These are phyloP conservation scores for Cheilinus undulatus DNA, from an alignment of 2,113 vertebrate species.

Conservation along the genomic window DNA sequence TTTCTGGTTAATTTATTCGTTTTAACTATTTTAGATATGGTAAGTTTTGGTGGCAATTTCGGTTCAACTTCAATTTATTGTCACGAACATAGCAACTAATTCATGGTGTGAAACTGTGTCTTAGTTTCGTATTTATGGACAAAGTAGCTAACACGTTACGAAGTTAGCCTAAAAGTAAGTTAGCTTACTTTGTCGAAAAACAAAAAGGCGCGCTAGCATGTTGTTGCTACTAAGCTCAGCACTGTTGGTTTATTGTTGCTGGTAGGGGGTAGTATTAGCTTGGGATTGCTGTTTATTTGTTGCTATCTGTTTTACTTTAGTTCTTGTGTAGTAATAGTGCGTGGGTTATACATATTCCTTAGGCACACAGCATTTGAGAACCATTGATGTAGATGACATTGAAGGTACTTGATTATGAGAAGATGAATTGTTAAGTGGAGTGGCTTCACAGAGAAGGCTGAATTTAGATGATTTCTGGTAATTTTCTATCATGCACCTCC, in stretches of 20 bases:
- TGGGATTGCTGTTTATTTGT: background rate
- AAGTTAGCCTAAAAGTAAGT: background rate
- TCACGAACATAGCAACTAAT: background rate
- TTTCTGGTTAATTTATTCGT: conserved; percentile 19
- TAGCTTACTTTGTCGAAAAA: background rate
- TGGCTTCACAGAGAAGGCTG: too few species aligned
- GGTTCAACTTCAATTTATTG: fast-evolving
- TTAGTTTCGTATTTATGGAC: background rate
- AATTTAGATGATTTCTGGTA: too few species aligned
- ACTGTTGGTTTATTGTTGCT: background rate
- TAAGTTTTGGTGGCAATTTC: conserved; percentile 8
- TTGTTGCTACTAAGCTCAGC: too few species aligned
- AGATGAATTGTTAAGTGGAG: too few species aligned
- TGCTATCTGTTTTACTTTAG: too few species aligned
- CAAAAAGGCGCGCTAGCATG: conserved; percentile 50
- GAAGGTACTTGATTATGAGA: too few species aligned
- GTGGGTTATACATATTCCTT: too few species aligned
- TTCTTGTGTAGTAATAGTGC: too few species aligned
- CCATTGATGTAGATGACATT: too few species aligned
- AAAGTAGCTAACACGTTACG: background rate
- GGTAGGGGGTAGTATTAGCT: background rate
- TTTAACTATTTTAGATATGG: conserved; percentile 71
- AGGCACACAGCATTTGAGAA: too few species aligned
- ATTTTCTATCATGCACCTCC: background rate
- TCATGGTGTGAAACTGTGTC: background rate